Percentiles rank a stretch among this genome's conserved stretches.
Conservation (phyloP, 2,888 invertebrate species). For the Zele albiditarsus region DNA sequence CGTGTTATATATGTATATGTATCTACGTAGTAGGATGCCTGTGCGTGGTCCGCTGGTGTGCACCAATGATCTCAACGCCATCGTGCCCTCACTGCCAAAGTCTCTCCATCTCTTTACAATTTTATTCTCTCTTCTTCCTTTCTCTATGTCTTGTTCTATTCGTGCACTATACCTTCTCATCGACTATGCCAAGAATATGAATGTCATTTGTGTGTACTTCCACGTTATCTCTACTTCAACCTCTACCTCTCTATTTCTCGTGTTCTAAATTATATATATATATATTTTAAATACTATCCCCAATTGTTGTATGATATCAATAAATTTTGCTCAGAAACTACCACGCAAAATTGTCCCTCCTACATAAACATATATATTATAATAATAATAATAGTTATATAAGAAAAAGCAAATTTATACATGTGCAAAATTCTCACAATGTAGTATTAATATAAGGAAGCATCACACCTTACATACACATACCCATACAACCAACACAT, state of each 20-base stretch:
- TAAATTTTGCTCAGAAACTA: no score
- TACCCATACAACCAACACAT: neutral
- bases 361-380: no score
- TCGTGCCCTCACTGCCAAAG: slow-evolving; percentile 50
- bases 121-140: slow-evolving; percentile 1
- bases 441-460: slow-evolving; percentile 30
- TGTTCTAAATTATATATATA: neutral
- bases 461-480: slow-evolving; percentile 9
- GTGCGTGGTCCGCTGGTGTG: slow-evolving; percentile 64
- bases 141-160: neutral
- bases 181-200: slow-evolving; percentile 69
- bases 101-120: neutral
- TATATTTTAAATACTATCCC: no score
- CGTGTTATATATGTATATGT: neutral
- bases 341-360: no score
- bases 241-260: no score
- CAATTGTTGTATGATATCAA: no score
- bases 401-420: neutral
- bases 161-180: slow-evolving; percentile 39
- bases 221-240: neutral
- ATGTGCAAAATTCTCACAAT: slow-evolving; percentile 9
- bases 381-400: no score
- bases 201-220: slow-evolving; percentile 56
- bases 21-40: slow-evolving; percentile 14
- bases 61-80: slow-evolving; percentile 64